Evolutionary conservation across 1,140 invertebrate genomes (phyloP), one percentile per base, ranked within the genome.

Genomic region (Dreissena polymorpha): DNA sequence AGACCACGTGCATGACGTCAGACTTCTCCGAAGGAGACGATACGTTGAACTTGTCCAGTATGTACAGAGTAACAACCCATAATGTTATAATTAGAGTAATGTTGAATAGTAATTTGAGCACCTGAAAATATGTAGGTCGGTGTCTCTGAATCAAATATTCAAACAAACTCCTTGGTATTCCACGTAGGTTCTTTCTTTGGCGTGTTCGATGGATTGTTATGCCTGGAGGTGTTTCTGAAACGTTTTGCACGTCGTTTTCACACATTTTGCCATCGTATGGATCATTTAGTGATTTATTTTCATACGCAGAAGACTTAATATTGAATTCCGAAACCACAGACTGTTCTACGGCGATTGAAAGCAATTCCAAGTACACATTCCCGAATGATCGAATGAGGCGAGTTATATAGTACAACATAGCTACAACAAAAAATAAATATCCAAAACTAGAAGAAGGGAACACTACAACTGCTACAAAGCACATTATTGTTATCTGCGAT

Each of bases 391-490:
- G 51, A 6, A 81, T 23, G 10, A 73, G 27, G 10, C 50, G 69
- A 14, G 71, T 49, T 10, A 81, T 16, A 65, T 81, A 81, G 60
- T 81, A 81, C 21, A 81, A 27, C 55, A 81, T 49, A 23, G 64
- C 60, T 10, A 65, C 60, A 21, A 57, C 39, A 55, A 81, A 81
- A 49, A 81, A 81, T 10, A 81, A 50, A 68, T 64, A 73, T 10
- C 79, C 70, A 67, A 81, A 81, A 2, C 69, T 39, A 23, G 67
- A 27, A 10, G 79, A 72, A 23, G 79, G 79, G 21, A 64, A 81
- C n/a, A 81, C 69, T 51, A 81, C 73, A 14, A 81, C 69, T 18
- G 79, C 79, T 64, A 81, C 57, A 63, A 81, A 81, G 57, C 69
- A 73, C 21, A 72, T 72, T 16, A 73, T 55, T 12, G 64, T 25